These are phyloP conservation scores for Nesidiocoris tenuis DNA, from an alignment of 2,888 invertebrate genomes.

Conservation along the genomic window DNA sequence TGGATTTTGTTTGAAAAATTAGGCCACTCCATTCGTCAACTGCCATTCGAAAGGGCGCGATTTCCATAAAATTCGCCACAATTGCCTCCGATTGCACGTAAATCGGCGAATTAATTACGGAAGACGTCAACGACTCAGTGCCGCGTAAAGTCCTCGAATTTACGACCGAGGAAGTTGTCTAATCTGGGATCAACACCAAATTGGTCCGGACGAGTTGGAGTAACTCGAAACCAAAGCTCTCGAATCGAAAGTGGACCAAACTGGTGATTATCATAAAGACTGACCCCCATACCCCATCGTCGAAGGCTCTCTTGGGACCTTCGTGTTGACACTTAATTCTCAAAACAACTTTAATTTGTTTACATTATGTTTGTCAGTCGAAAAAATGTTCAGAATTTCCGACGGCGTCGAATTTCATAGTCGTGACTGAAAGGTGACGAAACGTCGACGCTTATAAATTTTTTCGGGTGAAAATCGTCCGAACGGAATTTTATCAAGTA, in stretches of 20 bases:
- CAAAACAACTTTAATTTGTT: constrained; percentile 1
- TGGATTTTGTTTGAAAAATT: too few species aligned
- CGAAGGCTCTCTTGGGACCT: constrained; percentile 3
- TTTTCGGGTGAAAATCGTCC: neutral
- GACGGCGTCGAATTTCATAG: constrained; percentile 25
- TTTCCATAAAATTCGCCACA: too few species aligned
- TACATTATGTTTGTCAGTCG: constrained; percentile 8
- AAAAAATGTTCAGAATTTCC: neutral
- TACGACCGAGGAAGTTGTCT: neutral
- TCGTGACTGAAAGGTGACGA: constrained; percentile 24
- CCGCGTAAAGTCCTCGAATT: too few species aligned
- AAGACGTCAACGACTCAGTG: too few species aligned
- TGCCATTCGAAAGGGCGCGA: too few species aligned
- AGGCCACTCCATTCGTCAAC: too few species aligned
- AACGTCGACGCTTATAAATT: neutral
- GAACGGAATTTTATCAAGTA: neutral
- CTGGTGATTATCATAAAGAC: constrained; percentile 35
- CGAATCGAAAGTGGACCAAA: constrained; percentile 29
- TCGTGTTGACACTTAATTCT: constrained; percentile 12
- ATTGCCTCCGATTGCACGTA: too few species aligned
- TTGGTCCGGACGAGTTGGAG: neutral
- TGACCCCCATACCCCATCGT: neutral
- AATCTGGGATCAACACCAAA: neutral
- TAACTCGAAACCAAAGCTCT: neutral
- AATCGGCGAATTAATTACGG: too few species aligned